Evolutionary conservation across 2,888 invertebrate species (phyloP).

Genomic region (Cryptus armator): DNA sequence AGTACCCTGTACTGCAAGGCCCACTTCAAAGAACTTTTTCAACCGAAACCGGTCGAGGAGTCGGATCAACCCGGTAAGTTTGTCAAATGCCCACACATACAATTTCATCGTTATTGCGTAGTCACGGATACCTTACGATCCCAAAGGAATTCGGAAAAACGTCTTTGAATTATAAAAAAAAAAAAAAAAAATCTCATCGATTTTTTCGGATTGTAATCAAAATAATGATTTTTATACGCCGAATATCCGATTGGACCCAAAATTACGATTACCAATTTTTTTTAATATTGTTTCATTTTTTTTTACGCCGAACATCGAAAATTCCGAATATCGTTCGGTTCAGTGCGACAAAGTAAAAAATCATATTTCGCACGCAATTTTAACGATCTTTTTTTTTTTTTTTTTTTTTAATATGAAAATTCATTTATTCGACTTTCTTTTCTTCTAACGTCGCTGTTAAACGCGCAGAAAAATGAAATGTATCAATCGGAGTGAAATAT

Average conservation of each 20-base stretch:
- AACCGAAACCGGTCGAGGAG: conserved; percentile 94
- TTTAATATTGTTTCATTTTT: too few species aligned
- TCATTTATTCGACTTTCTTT: neutral
- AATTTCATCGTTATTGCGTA: conserved; percentile 12
- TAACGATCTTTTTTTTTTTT: neutral
- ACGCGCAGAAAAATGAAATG: neutral
- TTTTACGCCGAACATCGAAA: too few species aligned
- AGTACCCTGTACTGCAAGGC: conserved; percentile 96
- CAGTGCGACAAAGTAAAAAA: too few species aligned
- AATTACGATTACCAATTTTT: too few species aligned
- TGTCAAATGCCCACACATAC: conserved; percentile 21
- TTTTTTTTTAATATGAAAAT: conserved; percentile 4
- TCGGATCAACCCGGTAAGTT: conserved; percentile 89
- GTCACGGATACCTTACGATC: neutral
- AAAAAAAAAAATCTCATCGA: neutral
- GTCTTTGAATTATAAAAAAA: neutral
- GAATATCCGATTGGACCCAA: too few species aligned
- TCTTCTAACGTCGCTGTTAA: neutral
- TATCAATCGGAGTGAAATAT: conserved; percentile 6
- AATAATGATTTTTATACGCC: neutral
- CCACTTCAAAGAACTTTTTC: conserved; percentile 96
- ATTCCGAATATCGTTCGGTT: too few species aligned
- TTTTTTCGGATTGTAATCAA: neutral
- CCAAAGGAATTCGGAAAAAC: neutral
- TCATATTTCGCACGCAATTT: too few species aligned